These are phyloP conservation scores for Orchestes rusci DNA, from an alignment of 2,888 invertebrate genomes.

Conservation along the genomic window DNA sequence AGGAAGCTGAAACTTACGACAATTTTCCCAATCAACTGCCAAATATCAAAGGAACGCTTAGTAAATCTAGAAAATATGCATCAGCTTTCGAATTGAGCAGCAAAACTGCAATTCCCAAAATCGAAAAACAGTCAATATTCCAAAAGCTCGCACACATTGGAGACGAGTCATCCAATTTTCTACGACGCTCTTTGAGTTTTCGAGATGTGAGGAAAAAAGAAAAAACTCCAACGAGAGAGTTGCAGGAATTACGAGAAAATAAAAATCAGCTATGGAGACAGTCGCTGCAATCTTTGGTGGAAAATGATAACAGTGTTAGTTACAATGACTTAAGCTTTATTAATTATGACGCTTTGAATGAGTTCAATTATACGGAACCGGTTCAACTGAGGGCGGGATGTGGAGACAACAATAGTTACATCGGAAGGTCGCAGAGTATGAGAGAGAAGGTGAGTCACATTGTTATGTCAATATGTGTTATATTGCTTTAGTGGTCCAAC, in stretches of 20 bases:
- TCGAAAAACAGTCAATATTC: conserved; percentile 34
- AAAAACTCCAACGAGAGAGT: conserved; percentile 32
- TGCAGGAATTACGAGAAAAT: conserved; percentile 39
- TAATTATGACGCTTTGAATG: conserved; percentile 49
- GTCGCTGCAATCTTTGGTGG: conserved; percentile 48
- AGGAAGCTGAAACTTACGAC: conserved; percentile 33
- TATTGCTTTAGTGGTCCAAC: no score
- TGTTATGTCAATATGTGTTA: no score
- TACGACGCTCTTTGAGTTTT: conserved; percentile 40
- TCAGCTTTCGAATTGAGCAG: conserved; percentile 35
- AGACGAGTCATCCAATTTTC: conserved; percentile 35
- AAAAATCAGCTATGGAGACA: conserved; percentile 45
- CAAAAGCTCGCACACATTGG: conserved; percentile 36
- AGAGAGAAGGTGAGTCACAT: conserved; percentile 41
- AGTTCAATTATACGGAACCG: conserved; percentile 35
- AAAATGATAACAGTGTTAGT: conserved; percentile 50
- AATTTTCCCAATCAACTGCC: conserved; percentile 30
- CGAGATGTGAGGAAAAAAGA: conserved; percentile 37
- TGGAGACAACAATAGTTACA: conserved; percentile 15
- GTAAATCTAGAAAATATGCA: conserved; percentile 31
- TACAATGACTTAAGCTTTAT: conserved; percentile 52
- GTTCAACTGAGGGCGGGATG: conserved; percentile 19
- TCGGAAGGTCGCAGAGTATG: conserved; percentile 40
- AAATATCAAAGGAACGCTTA: conserved; percentile 26
- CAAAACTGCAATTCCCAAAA: conserved; percentile 10